These are phyloP conservation scores for Chrysopilus asiliformis DNA, from an alignment of 2,888 invertebrate genomes.

Conservation along the genomic window DNA sequence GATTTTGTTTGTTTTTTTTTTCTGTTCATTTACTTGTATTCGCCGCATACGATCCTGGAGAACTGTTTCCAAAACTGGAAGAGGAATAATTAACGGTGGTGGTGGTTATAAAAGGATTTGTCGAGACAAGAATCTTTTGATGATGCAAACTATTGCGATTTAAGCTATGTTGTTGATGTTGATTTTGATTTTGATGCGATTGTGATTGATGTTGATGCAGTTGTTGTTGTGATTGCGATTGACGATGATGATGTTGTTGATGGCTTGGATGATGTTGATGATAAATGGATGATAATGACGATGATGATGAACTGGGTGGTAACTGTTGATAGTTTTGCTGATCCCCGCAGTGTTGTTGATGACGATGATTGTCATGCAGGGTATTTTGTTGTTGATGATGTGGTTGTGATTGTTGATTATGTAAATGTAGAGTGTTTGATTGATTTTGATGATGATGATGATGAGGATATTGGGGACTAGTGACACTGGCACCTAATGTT, in stretches of 20 bases:
- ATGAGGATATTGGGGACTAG: background rate
- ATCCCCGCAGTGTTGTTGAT: slow-evolving; percentile 11
- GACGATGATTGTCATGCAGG: slow-evolving; percentile 32
- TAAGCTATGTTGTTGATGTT: slow-evolving; percentile 5
- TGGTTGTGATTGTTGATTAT: background rate
- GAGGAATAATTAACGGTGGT: slow-evolving; percentile 31
- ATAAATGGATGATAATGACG: slow-evolving; percentile 18
- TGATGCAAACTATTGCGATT: slow-evolving; percentile 25
- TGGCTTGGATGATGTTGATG: slow-evolving; percentile 17
- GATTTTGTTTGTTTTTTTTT: no score
- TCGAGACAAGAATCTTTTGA: slow-evolving; percentile 36
- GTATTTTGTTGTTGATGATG: slow-evolving; percentile 16
- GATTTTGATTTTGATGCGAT: slow-evolving; percentile 9
- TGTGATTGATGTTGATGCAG: slow-evolving; percentile 15
- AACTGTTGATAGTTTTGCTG: slow-evolving; percentile 10
- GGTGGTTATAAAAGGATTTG: slow-evolving; percentile 36
- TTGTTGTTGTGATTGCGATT: slow-evolving; percentile 26
- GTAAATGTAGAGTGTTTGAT: background rate
- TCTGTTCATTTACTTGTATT: slow-evolving; percentile 22
- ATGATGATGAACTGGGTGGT: slow-evolving; percentile 24
- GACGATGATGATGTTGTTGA: slow-evolving; percentile 18
- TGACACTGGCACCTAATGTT: no score
- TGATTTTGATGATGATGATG: slow-evolving; percentile 1
- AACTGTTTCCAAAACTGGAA: slow-evolving; percentile 19
- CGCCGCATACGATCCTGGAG: slow-evolving; percentile 16